A percentile compares a stretch with the other conserved stretches of the same genome.
These are phyloP conservation scores for Dendroctonus ponderosae DNA, from an alignment of 1,140 invertebrate genomes.

Conservation along the genomic window DNA sequence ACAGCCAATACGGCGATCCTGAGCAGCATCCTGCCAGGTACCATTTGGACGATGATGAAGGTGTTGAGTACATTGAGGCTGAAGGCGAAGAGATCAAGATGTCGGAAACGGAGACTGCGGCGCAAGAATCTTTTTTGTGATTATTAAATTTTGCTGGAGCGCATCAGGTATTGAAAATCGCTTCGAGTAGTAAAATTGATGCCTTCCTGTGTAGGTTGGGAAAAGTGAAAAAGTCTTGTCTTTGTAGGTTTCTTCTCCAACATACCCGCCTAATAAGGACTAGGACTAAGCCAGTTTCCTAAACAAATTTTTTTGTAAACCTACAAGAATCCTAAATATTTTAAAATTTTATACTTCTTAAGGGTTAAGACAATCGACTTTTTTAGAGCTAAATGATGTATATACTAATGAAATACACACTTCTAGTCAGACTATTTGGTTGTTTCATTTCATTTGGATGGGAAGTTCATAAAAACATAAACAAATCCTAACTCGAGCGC, in stretches of 20 bases:
- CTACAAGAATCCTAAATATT: conserved; percentile 26
- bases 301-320: conserved; percentile 22
- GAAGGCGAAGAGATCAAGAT: conserved; percentile 57
- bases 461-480: too few species aligned
- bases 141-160: conserved; percentile 35
- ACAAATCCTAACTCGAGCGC: too few species aligned
- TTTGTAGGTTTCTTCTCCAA: conserved; percentile 14
- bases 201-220: not conserved
- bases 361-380: conserved; percentile 29
- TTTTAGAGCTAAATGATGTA: conserved; percentile 22
- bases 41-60: conserved; percentile 57
- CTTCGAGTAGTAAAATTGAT: not conserved
- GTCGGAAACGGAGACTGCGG: conserved; percentile 51
- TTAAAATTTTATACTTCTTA: conserved; percentile 29
- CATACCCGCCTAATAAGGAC: conserved; percentile 5
- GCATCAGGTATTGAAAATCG: not conserved
- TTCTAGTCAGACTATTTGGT: conserved; percentile 20
- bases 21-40: conserved; percentile 53
- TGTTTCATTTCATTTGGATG: not conserved
- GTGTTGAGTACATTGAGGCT: conserved; percentile 61
- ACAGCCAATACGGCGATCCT: conserved; percentile 85
- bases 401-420: conserved; percentile 24
- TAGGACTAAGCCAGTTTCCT: conserved; percentile 18
- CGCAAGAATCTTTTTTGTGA: conserved; percentile 60
- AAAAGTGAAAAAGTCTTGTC: conserved; percentile 4